These are phyloP conservation scores for Parelbella ahira DNA, from an alignment of 2,888 invertebrate species.

Conservation along the genomic window DNA sequence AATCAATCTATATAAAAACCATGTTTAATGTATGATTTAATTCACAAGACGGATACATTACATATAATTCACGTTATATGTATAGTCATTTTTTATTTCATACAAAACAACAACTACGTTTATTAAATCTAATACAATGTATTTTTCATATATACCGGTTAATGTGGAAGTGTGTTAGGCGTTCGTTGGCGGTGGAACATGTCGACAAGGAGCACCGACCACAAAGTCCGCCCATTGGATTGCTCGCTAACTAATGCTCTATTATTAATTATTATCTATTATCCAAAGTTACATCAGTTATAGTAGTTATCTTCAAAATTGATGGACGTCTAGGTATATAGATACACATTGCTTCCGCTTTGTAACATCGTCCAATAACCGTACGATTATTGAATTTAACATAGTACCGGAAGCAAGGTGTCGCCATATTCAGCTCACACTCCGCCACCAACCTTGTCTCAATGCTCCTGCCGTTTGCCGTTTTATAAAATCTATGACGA, in stretches of 20 bases:
- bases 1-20: conserved; percentile 77
- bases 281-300: conserved; percentile 22
- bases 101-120: conserved; percentile 78
- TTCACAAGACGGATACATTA: conserved; percentile 79
- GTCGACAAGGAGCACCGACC: conserved; percentile 31
- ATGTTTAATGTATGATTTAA: conserved; percentile 56
- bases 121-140: conserved; percentile 63
- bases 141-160: conserved; percentile 50
- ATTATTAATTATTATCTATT: conserved; percentile 23
- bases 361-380: not conserved
- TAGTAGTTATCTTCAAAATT: conserved; percentile 20
- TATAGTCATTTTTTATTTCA: conserved; percentile 70
- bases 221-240: conserved; percentile 17
- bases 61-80: conserved; percentile 75
- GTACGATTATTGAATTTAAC: not conserved
- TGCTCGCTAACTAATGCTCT: conserved; percentile 19
- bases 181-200: conserved; percentile 41
- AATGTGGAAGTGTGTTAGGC: conserved; percentile 64
- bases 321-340: conserved; percentile 10
- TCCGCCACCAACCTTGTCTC: conserved; percentile 28
- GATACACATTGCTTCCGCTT: conserved; percentile 10
- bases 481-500: conserved; percentile 56
- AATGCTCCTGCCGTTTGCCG: conserved; percentile 33
- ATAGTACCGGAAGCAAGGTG: conserved; percentile 3
- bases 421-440: not conserved